Conservation (phyloP, 2,113 vertebrate species). For the Bolborhynchus lineola region DNA sequence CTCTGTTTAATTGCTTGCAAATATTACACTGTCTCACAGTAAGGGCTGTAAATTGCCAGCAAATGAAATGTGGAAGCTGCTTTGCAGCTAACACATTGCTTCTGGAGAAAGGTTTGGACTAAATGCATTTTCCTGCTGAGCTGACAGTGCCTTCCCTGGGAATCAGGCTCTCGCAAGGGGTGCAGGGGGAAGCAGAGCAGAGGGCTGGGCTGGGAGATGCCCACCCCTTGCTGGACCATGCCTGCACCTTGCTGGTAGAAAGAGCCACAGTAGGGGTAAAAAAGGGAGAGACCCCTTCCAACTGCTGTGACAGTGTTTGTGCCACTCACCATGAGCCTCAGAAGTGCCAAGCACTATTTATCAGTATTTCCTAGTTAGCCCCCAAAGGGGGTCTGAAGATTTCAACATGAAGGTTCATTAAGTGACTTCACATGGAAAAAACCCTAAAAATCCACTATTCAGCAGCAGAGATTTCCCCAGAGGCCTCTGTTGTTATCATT, state of each 20-base stretch:
- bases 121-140: background rate
- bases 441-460: background rate
- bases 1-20: slow-evolving; percentile 46
- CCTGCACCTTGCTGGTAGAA: background rate
- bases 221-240: background rate
- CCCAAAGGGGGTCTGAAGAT: slow-evolving; percentile 17
- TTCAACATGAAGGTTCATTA: slow-evolving; percentile 32
- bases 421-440: background rate
- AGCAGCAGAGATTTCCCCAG: background rate
- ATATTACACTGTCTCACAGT: slow-evolving; percentile 33
- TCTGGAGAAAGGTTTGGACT: background rate
- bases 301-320: background rate
- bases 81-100: slow-evolving; percentile 13
- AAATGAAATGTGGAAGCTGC: slow-evolving; percentile 41
- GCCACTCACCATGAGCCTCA: background rate
- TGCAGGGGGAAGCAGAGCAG: background rate
- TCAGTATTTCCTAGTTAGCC: slow-evolving; percentile 46
- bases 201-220: background rate
- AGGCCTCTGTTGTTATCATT: background rate
- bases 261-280: accelerated
- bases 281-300: background rate
- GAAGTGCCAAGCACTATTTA: slow-evolving; percentile 11
- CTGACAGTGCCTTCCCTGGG: background rate
- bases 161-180: background rate
- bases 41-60: slow-evolving; percentile 49